Conservation (phyloP, 2,113 vertebrate species). For the Lagopus leucura region DNA sequence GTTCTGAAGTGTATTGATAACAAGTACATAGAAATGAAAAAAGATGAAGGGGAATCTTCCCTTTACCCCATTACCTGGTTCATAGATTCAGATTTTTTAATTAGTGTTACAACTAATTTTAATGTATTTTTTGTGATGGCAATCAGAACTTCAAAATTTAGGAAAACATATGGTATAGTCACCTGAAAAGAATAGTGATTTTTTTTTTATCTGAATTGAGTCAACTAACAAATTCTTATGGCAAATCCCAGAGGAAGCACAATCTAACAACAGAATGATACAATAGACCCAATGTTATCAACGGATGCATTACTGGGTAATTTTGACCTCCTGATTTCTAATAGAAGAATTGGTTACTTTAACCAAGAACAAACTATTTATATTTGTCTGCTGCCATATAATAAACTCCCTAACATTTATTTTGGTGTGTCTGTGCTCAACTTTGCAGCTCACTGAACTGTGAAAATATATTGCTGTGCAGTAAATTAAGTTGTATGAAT, state of each 20-base stretch:
- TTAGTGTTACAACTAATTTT: neutral
- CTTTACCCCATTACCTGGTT: neutral
- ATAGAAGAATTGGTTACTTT: neutral
- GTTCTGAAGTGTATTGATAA: neutral
- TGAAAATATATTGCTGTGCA: neutral
- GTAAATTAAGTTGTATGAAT: neutral
- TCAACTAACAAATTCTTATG: neutral
- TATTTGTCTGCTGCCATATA: neutral
- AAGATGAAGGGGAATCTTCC: neutral
- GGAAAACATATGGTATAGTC: neutral
- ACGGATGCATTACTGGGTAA: neutral
- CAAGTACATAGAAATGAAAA: neutral
- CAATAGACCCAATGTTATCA: neutral
- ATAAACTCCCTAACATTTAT: neutral
- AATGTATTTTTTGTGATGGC: neutral
- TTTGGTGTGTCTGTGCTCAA: neutral
- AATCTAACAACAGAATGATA: neutral
- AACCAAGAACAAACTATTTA: accelerated
- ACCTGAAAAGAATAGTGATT: neutral
- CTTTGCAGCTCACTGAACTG: neutral
- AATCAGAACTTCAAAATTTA: neutral
- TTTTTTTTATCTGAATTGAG: neutral
- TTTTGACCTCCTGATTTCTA: neutral
- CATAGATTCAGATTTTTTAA: neutral
- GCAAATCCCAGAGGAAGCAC: neutral